Percentiles rank a stretch among this genome's conserved stretches.
Evolutionary conservation across 2,113 vertebrate genomes (phyloP).

Genomic region (Echinops telfairi): DNA sequence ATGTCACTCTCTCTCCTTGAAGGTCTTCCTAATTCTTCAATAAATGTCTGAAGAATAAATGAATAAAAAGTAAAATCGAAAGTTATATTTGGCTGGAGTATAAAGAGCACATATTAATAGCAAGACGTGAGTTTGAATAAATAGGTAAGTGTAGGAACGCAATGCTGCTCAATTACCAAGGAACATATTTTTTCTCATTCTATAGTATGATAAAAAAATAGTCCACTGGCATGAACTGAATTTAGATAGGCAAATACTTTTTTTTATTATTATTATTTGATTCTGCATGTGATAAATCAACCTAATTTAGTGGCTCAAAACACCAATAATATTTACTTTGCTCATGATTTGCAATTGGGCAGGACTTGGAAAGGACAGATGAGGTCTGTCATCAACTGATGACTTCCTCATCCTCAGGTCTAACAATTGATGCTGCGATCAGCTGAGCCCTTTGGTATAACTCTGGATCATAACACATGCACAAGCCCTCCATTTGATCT

Average conservation of each 20-base stretch:
- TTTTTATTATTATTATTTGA: background rate
- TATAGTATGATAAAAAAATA: background rate
- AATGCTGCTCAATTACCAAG: background rate
- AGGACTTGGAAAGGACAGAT: background rate
- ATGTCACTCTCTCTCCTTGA: no score
- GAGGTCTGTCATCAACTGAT: background rate
- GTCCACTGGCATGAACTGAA: constrained; percentile 9
- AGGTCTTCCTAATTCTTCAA: background rate
- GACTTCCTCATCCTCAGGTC: background rate
- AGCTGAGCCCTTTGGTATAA: background rate
- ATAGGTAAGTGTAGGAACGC: background rate
- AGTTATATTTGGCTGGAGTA: background rate
- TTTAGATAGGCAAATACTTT: background rate
- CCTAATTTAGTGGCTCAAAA: background rate
- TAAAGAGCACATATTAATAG: background rate
- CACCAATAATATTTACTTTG: background rate
- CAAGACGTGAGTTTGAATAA: background rate
- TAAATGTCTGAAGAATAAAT: constrained; percentile 3
- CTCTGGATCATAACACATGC: background rate
- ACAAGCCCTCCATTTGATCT: background rate
- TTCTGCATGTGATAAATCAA: background rate
- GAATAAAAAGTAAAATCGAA: background rate
- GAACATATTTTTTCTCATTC: background rate
- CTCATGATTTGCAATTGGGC: background rate
- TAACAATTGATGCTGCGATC: fast-evolving